Base-by-base conservation (phyloP, 2,113 vertebrate species). In the Ctenodactylus gundi region DNA sequence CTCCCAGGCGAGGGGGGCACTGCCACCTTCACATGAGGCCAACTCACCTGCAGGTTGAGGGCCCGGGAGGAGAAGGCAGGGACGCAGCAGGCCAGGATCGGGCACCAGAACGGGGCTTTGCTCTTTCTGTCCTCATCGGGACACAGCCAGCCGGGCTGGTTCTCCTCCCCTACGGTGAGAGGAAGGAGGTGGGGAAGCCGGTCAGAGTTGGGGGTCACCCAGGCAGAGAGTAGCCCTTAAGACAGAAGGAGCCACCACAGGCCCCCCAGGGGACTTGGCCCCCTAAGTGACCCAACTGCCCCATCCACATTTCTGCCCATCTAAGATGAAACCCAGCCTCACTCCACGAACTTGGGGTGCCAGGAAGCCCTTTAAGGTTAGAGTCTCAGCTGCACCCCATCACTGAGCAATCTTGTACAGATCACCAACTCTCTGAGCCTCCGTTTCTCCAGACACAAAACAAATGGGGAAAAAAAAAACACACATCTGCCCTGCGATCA, bases 91-190 rank as follows among this genome's bases (percentile, higher is more conserved):
- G 98, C 98, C 44, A 99, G 98, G 85, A 99, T 98, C 0, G 99
- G 99, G 86, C 98, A 99, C 98, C 98, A 99, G 96, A 99, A 99
- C 0, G 99, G 99, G 7, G 98, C 98, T 96, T 98, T 98, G 44
- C 97, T 98, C 96, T 98, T 99, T 94, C 97, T 98, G 80, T 99
- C 99, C 68, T 99, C 99, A 0, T 99, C 99, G 0, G 98, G 99
- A 85, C 98, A 99, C 49, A 99, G 96, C 99, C 99, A 99, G 60
- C 99, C 99, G 0, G 99, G 99, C 93, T 99, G 99, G 97, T 99
- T 99, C 96, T 99, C 99, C 51, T 99, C 99, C 75, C 99, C 99
- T 99, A 94, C 0, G 0, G 25, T 0, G 0, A 80, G 64, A 94
- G 51, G 4, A 81, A n/a, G 41, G 62, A 17, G 53, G 17, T 0